A percentile compares a stretch with the other conserved stretches of the same genome.
These are phyloP conservation scores for Nanger granti DNA, from an alignment of 2,113 vertebrate species.

Conservation along the genomic window DNA sequence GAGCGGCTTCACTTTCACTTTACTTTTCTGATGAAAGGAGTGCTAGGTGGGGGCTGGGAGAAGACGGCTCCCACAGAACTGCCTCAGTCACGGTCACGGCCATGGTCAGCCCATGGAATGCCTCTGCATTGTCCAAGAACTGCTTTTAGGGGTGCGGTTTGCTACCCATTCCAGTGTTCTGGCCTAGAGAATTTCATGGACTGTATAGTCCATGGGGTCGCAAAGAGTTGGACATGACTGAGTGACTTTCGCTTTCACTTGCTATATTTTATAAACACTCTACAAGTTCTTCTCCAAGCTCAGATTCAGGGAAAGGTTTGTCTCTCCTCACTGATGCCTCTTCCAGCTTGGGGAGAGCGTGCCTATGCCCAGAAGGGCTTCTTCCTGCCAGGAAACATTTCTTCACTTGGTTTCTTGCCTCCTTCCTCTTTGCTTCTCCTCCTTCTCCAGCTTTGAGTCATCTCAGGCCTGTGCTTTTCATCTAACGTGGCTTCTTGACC, in stretches of 20 bases:
- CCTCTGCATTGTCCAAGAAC: rapidly evolving
- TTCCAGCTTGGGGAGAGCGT: background rate
- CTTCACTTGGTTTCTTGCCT: background rate
- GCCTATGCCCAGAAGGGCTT: background rate
- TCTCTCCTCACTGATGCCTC: background rate
- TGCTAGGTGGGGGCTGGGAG: background rate
- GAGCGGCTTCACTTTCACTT: background rate
- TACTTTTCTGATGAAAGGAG: background rate
- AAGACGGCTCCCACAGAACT: rapidly evolving
- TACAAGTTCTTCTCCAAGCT: background rate
- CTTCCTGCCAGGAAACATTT: background rate
- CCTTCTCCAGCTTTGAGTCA: background rate
- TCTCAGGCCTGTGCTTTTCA: background rate
- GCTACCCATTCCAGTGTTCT: background rate
- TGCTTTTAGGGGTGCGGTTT: rapidly evolving
- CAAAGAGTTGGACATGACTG: background rate
- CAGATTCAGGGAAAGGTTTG: background rate
- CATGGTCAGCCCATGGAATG: background rate
- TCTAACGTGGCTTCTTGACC: rapidly evolving
- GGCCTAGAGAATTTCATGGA: background rate
- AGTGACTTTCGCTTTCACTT: rapidly evolving
- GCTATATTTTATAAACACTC: rapidly evolving
- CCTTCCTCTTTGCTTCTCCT: background rate
- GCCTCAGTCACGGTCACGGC: rapidly evolving
- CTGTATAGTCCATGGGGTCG: background rate